Conservation (phyloP, 2,888 invertebrate species). For the Dioctria rufipes region DNA sequence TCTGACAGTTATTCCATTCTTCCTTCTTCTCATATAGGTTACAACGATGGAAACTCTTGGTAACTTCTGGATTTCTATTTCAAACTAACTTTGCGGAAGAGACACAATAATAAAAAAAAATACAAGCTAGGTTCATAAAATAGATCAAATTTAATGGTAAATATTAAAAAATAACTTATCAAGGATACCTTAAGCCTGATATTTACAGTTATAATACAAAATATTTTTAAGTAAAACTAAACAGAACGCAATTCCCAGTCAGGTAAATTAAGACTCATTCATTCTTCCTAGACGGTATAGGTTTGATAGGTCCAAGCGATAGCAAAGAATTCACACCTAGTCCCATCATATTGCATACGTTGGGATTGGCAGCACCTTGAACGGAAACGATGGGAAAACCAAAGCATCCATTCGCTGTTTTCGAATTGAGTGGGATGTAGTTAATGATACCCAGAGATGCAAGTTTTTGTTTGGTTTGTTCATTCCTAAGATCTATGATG, state of each 20-base stretch:
- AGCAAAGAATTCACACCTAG: constrained; percentile 81
- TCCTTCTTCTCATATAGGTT: no score
- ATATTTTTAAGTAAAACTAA: background rate
- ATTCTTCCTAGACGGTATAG: constrained; percentile 68
- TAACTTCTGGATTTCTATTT: no score
- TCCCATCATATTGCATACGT: constrained; percentile 75
- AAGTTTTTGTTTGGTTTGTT: constrained; percentile 77
- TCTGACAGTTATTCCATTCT: no score
- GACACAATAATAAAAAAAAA: background rate
- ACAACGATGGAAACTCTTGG: no score
- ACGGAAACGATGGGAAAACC: constrained; percentile 81
- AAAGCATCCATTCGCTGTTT: constrained; percentile 76
- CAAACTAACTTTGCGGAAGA: no score
- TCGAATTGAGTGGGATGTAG: constrained; percentile 81
- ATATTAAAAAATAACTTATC: constrained; percentile 2
- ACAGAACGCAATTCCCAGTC: background rate
- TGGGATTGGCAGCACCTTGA: constrained; percentile 76
- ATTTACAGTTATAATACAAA: constrained; percentile 41
- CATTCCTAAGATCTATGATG: constrained; percentile 80
- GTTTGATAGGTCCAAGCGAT: constrained; percentile 81
- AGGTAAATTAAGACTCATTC: constrained; percentile 46
- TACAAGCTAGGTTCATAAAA: background rate
- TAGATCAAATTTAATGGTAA: background rate
- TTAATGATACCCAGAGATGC: constrained; percentile 80
- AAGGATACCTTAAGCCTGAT: constrained; percentile 16